Evolutionary conservation across 2,797 vertebrate genomes (phyloP).

Genomic region (Sebastes matsubarae): DNA sequence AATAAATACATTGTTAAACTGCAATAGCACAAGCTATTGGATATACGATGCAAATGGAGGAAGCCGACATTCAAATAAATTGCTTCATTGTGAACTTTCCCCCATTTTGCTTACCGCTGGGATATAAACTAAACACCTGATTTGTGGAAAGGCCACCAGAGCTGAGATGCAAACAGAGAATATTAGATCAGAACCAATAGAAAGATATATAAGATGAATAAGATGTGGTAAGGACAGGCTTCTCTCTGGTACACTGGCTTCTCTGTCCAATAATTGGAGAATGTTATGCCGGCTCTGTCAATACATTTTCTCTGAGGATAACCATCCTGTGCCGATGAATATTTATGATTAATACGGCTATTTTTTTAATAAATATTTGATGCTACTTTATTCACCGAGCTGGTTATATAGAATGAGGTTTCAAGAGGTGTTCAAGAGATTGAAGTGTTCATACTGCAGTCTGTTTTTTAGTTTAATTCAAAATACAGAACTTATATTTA

Average conservation of each 20-base stretch:
- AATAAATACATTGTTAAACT: background rate
- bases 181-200: constrained; percentile 20
- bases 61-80: constrained; percentile 4
- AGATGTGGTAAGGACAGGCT: constrained; percentile 14
- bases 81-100: constrained; percentile 10
- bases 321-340: constrained; percentile 70
- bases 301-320: constrained; percentile 64
- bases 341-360: constrained; percentile 76
- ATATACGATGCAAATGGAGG: background rate
- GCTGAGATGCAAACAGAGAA: constrained; percentile 30
- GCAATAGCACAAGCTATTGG: background rate
- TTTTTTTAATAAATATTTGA: constrained; percentile 79
- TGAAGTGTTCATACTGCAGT: constrained; percentile 15
- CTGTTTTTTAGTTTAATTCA: background rate
- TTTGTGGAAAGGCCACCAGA: constrained; percentile 26
- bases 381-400: constrained; percentile 62
- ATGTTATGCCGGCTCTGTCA: constrained; percentile 65
- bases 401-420: constrained; percentile 35
- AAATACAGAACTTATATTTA: background rate
- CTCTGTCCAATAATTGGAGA: constrained; percentile 64
- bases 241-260: constrained; percentile 41
- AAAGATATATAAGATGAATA: constrained; percentile 5
- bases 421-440: constrained; percentile 28
- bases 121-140: constrained; percentile 25
- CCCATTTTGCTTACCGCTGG: constrained; percentile 20